Percentiles rank a stretch among this genome's conserved stretches.
phyloP scores from a whole-genome alignment of 2,113 vertebrate species.

The Heliornis fulica region DNA sequence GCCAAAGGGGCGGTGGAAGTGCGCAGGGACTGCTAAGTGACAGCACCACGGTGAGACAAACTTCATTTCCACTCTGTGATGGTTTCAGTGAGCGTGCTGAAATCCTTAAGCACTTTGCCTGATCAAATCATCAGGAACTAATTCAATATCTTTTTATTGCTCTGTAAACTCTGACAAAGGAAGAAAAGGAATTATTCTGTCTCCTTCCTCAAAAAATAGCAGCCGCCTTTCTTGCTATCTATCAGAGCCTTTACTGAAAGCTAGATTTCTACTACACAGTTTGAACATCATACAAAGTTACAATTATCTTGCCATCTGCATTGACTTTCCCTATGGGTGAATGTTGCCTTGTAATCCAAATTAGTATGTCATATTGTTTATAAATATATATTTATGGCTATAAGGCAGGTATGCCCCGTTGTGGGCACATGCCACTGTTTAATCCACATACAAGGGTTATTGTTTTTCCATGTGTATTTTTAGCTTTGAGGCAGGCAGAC shows the following conservation, averaged over 20 bases:
- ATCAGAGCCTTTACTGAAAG: not conserved
- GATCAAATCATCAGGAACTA: conserved; percentile 36
- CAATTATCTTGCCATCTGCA: conserved; percentile 47
- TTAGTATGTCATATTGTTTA: conserved; percentile 11
- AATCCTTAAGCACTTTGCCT: not conserved
- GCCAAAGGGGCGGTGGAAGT: not conserved
- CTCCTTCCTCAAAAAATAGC: not conserved
- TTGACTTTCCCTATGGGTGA: not conserved
- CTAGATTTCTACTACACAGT: not conserved
- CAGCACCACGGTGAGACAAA: not conserved
- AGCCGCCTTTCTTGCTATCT: not conserved
- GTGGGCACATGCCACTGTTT: not conserved
- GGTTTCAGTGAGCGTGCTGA: not conserved
- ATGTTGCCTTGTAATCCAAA: conserved; percentile 17
- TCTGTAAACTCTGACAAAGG: conserved; percentile 11
- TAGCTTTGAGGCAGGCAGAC: not conserved
- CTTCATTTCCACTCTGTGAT: not conserved
- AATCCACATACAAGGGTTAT: conserved; percentile 21
- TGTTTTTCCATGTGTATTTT: conserved; percentile 11
- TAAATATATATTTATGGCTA: conserved; percentile 20
- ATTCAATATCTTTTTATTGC: conserved; percentile 23
- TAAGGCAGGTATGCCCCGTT: not conserved
- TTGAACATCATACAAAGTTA: not conserved
- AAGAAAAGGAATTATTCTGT: not conserved
- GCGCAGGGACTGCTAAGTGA: not conserved